Conservation (phyloP, 2,113 vertebrate genomes). For the Fukomys damarensis region DNA sequence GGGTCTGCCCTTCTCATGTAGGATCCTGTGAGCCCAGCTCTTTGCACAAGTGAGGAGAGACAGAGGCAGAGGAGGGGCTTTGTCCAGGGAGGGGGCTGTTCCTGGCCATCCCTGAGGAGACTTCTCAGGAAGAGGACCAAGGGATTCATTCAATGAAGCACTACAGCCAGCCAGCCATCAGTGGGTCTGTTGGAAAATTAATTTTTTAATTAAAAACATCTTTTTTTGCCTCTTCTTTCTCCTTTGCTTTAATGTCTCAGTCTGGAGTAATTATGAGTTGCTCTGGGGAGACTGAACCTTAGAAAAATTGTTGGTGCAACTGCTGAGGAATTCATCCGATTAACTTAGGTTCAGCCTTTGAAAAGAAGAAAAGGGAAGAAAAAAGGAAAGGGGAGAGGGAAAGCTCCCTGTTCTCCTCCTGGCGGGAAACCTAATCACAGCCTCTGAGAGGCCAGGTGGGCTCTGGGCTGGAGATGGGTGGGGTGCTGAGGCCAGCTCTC, state of each 20-base stretch:
- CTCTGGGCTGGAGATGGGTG: rapidly evolving
- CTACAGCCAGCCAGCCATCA: constrained; percentile 33
- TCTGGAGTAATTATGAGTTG: constrained; percentile 85
- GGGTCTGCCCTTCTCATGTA: background rate
- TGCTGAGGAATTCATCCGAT: constrained; percentile 84
- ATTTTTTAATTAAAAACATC: constrained; percentile 87
- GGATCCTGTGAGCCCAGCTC: too few species aligned
- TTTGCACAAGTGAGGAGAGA: background rate
- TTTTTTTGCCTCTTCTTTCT: constrained; percentile 58
- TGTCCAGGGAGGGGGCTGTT: background rate
- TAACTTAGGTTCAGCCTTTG: constrained; percentile 76
- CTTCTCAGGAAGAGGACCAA: background rate
- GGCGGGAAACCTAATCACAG: constrained; percentile 67
- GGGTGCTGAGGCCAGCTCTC: constrained; percentile 15
- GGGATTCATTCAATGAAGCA: constrained; percentile 30
- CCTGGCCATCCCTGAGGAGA: background rate
- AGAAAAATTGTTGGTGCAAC: constrained; percentile 83
- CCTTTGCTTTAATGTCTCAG: constrained; percentile 83
- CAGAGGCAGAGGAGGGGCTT: background rate
- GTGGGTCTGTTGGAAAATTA: constrained; percentile 84
- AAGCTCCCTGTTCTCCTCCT: constrained; percentile 57
- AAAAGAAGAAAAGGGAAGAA: constrained; percentile 24
- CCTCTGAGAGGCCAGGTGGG: background rate
- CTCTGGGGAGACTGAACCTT: constrained; percentile 83
- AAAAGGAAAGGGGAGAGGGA: background rate